Base-by-base conservation (phyloP, 2,797 vertebrate species). In the Coregonus ussuriensis region DNA sequence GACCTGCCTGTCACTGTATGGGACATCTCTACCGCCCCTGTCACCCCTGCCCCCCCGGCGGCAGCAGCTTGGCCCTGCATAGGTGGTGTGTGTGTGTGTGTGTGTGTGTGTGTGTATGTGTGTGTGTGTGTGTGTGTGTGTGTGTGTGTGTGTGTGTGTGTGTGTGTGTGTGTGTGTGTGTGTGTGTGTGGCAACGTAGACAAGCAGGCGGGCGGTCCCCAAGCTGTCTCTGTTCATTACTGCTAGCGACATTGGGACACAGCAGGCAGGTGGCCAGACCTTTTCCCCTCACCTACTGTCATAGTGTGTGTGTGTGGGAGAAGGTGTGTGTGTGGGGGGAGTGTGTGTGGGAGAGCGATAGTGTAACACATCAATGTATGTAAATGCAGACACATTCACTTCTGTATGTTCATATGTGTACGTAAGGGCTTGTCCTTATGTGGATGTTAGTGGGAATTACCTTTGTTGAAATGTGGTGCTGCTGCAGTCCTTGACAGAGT, bases 181-280 rank as follows among this genome's bases (percentile, higher is more conserved):
- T 74, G 92, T 88, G 91, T 84, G 87, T 89, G 93, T 90, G 92
- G 90, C 92, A 0, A 14, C 37, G 85, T 86, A 94, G 94, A 91
- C 91, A 29, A 93, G 91, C 89, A 94, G 93, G 89, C 95, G 95
- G 95, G 86, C 76, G 90, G 95, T 96, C 96, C 95, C 96, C 92
- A 86, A 96, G 96, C 97, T 98, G 97, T 98, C 97, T 95, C 91
- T 95, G 94, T 97, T 98, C 97, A 97, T 98, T 99, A 97, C 95
- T 82, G 94, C 95, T 82, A 95, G 94, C 93, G 93, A 95, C 93
- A 95, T 92, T 86, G 94, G 95, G 91, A 96, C 94, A 91, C 91
- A 92, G 94, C 89, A 94, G 95, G 96, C 96, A 96, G 96, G 95
- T 95, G 96, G 91, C 90, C 94, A 93, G 96, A 96, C 95, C 96